These are phyloP conservation scores for Acanthaster planci DNA, from an alignment of 35 echinoderm and acorn worm genomes.

Conservation along the genomic window DNA sequence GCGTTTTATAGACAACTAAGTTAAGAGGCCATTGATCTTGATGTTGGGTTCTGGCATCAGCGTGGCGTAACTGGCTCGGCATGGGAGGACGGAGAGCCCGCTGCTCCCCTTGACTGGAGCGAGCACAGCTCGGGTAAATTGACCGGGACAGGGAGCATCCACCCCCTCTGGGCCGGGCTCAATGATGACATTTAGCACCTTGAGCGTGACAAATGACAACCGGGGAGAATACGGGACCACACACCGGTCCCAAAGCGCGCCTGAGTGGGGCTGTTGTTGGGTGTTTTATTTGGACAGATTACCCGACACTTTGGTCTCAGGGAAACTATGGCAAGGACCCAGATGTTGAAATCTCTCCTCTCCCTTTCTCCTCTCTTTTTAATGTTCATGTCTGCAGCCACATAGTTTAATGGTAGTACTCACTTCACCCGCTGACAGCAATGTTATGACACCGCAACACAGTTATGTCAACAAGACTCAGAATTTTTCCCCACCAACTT, in stretches of 20 bases:
- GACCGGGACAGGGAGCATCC: slow-evolving; percentile 6
- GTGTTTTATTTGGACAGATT: too few species aligned
- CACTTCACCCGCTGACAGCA: too few species aligned
- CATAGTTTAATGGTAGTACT: too few species aligned
- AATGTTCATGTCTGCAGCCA: too few species aligned
- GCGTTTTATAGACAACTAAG: slow-evolving; percentile 21
- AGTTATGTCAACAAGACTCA: too few species aligned
- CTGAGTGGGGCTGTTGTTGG: too few species aligned
- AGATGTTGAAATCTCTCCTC: too few species aligned
- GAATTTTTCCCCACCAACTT: too few species aligned
- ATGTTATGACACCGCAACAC: too few species aligned
- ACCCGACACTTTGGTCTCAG: too few species aligned
- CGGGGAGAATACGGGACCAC: background rate
- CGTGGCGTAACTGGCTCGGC: slow-evolving; percentile 5
- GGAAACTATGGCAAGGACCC: too few species aligned
- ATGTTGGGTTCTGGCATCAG: background rate
- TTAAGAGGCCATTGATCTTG: background rate
- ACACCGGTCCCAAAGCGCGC: background rate
- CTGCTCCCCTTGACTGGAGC: background rate
- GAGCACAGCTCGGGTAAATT: slow-evolving; percentile 4
- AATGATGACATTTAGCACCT: slow-evolving; percentile 26
- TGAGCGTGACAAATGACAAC: slow-evolving; percentile 25
- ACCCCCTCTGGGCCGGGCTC: slow-evolving; percentile 2
- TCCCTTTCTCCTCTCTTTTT: too few species aligned
- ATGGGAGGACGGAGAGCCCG: slow-evolving; percentile 7